Conservation (phyloP, 64 coral and sea anemone species). For the Astreopora myriophthalma region DNA sequence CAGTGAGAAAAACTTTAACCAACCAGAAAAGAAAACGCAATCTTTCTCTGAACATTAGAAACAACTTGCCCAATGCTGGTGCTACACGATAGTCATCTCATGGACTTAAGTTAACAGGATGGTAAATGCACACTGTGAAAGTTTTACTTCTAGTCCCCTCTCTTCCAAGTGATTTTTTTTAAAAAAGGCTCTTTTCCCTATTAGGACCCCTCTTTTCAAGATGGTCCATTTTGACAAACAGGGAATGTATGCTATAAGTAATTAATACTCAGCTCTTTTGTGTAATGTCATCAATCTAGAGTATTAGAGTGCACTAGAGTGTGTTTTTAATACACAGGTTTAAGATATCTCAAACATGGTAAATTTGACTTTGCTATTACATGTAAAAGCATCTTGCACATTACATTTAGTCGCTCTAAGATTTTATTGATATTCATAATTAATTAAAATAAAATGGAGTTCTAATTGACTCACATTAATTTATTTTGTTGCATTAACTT, state of each 20-base stretch:
- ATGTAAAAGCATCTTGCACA: too few species aligned
- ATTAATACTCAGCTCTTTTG: background rate
- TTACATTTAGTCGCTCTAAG: too few species aligned
- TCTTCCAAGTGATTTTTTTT: background rate
- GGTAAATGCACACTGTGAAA: background rate
- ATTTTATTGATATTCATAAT: too few species aligned
- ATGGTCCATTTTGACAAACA: background rate
- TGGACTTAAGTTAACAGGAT: background rate
- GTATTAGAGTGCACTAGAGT: too few species aligned
- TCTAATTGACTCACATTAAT: too few species aligned
- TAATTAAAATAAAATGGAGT: too few species aligned
- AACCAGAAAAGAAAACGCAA: slow-evolving; percentile 37
- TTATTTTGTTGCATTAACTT: too few species aligned
- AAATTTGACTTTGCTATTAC: too few species aligned
- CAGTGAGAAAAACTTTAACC: slow-evolving; percentile 17
- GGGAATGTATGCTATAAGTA: background rate
- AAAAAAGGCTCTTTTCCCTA: background rate
- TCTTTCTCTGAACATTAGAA: slow-evolving; percentile 41
- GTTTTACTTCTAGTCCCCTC: background rate
- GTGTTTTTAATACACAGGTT: too few species aligned
- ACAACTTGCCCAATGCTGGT: slow-evolving; percentile 15
- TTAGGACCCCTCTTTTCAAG: background rate
- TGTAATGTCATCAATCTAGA: too few species aligned
- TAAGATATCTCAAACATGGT: too few species aligned
- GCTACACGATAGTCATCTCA: background rate